Conservation (phyloP, 1,140 invertebrate genomes). For the Pachyrhynchus sulphureomaculatus region DNA sequence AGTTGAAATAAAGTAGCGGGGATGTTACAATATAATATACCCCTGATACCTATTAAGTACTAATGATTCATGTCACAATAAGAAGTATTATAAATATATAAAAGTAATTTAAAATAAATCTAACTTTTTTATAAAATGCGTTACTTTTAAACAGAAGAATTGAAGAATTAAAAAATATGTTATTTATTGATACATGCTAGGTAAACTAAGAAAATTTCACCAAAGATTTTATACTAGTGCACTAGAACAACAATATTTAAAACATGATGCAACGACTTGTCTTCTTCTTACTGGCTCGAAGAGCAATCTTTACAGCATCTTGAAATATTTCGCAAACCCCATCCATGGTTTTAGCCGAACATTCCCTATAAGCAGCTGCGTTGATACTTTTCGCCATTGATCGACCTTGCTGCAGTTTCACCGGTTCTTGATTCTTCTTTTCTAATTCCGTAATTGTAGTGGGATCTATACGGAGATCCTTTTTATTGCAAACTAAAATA, state of each 20-base stretch:
- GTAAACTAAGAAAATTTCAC: constrained; percentile 54
- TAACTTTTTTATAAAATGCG: background rate
- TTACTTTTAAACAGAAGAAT: constrained; percentile 1
- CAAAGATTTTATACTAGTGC: constrained; percentile 35
- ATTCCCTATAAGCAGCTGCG: constrained; percentile 98
- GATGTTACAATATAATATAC: constrained; percentile 26
- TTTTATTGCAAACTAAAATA: constrained; percentile 97
- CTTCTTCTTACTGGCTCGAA: constrained; percentile 93
- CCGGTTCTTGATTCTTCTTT: constrained; percentile 99
- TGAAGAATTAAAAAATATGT: constrained; percentile 30
- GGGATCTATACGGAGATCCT: constrained; percentile 94
- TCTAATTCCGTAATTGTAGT: constrained; percentile 93
- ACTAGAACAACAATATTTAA: constrained; percentile 53
- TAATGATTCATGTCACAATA: background rate
- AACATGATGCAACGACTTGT: constrained; percentile 80
- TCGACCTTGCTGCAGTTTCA: constrained; percentile 95
- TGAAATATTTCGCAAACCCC: constrained; percentile 99
- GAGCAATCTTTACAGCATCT: constrained; percentile 95
- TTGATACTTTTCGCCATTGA: constrained; percentile 99
- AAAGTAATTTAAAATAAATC: background rate
- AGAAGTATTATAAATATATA: background rate
- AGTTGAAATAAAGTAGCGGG: constrained; percentile 13
- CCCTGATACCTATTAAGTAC: background rate
- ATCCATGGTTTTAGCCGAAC: constrained; percentile 99
- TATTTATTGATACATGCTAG: constrained; percentile 41